A percentile compares a stretch with the other conserved stretches of the same genome.
These are phyloP conservation scores for Sardina pilchardus DNA, from an alignment of 2,113 vertebrate species.

Conservation along the genomic window DNA sequence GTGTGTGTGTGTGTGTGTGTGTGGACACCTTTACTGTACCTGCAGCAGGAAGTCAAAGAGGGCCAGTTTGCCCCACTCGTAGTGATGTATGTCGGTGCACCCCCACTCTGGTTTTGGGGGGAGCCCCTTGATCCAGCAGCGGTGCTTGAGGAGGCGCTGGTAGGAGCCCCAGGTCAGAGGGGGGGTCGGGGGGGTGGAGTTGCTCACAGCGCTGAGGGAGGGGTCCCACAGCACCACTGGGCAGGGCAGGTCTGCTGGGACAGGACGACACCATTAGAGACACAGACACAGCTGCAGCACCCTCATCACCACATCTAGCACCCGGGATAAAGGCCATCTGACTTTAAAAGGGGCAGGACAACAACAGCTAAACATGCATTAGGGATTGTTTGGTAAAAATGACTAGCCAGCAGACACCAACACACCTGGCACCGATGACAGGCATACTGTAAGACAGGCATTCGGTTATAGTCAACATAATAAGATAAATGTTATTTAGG, in stretches of 20 bases:
- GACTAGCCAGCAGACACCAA: too few relatives aligned
- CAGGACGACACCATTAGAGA: neutral
- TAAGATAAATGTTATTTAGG: too few relatives aligned
- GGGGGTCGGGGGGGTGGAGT: conserved; percentile 71
- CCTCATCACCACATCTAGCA: neutral
- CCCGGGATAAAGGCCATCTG: too few relatives aligned
- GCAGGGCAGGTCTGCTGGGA: conserved; percentile 76
- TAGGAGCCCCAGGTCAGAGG: conserved; percentile 85
- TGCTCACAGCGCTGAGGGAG: conserved; percentile 74
- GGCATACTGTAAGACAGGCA: too few relatives aligned
- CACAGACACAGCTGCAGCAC: neutral
- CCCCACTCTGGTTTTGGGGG: conserved; percentile 78
- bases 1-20: too few relatives aligned
- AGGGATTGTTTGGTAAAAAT: too few relatives aligned
- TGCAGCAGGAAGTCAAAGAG: conserved; percentile 95
- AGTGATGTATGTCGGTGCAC: conserved; percentile 85
- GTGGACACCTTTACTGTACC: too few relatives aligned
- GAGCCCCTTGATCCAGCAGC: conserved; percentile 85
- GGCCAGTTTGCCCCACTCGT: conserved; percentile 92
- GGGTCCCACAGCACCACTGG: conserved; percentile 87
- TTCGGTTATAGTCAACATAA: too few relatives aligned
- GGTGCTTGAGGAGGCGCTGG: conserved; percentile 81
- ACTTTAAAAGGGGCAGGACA: too few relatives aligned
- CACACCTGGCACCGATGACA: too few relatives aligned
- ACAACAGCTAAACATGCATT: too few relatives aligned